Evolutionary conservation across 2,113 vertebrate species (phyloP), one percentile per base, ranked within the genome.

Genomic region (Rissa tridactyla): DNA sequence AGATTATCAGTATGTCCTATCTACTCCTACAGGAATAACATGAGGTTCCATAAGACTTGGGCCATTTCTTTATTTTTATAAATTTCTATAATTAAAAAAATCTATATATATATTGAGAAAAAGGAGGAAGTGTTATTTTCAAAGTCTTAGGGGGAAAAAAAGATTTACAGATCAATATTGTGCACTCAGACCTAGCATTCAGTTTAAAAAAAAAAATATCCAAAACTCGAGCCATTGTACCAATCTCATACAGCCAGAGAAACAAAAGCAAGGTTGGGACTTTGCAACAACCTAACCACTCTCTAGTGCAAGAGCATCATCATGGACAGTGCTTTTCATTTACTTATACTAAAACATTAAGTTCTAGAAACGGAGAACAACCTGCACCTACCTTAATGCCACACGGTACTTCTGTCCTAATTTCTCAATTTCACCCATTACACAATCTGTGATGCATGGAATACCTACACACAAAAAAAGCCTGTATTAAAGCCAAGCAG

Each of bases 361-460:
- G 18, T 54, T 96, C 60, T 42, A 90, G 72, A 68, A 83, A 84
- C 1, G 4, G 42, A 61, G 23, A 92, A 65, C 32, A 71, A 6
- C 15, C 6, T 30, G 49, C 10, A 85, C 94, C 20, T 98, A 99
- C 99, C 99, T 99, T 91, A 99, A 97, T 1, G 99, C 99, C 21
- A 99, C 99, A 97, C 99, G 98, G 94, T 99, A 99, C 83, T 99
- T 99, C 98, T 99, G 99, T 57, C 99, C 99, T 87, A 99, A 94
- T 96, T 99, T 99, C 96, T 99, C 99, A 19, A 99, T 99, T 98
- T 99, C 99, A 94, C 99, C 99, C 99, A 99, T 99, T 40, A 99
- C 99, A 80, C 99, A 99, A 96, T 99, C 99, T 75, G 99, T 99
- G 96, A 99, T 99, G 85, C 99, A 99, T 10, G 99, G 99, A 94